Conservation (phyloP, 2,888 invertebrate genomes). For the Drosophila monieri region DNA sequence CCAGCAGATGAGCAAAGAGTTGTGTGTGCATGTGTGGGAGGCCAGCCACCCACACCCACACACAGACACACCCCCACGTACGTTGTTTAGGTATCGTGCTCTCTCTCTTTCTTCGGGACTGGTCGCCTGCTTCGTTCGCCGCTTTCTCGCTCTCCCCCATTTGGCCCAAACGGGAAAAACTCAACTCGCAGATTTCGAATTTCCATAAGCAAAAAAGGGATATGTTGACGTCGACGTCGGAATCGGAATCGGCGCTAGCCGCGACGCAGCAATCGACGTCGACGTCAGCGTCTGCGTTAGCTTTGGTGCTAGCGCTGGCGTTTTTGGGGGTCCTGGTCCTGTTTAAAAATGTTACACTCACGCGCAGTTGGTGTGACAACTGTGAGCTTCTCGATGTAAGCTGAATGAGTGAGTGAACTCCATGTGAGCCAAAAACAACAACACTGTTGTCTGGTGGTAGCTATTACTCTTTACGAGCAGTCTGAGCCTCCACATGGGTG, state of each 20-base stretch:
- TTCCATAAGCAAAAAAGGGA: conserved; percentile 69
- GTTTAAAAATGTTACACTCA: conserved; percentile 78
- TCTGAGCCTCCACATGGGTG: conserved; percentile 69
- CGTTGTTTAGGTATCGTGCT: conserved; percentile 45
- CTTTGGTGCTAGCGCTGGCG: conserved; percentile 41
- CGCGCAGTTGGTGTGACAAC: conserved; percentile 72
- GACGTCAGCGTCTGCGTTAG: conserved; percentile 24
- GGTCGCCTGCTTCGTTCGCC: conserved; percentile 5
- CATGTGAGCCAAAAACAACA: conserved; percentile 68
- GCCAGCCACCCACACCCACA: conserved; percentile 36
- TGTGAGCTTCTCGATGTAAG: conserved; percentile 24
- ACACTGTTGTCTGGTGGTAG: conserved; percentile 62
- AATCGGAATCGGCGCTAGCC: background rate
- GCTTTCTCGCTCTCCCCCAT: conserved; percentile 30
- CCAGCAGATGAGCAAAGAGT: conserved; percentile 71
- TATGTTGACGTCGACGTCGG: conserved; percentile 34
- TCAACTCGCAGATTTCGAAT: conserved; percentile 70
- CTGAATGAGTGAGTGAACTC: conserved; percentile 52
- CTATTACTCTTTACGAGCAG: conserved; percentile 74
- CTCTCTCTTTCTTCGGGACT: conserved; percentile 1
- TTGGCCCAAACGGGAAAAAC: conserved; percentile 64
- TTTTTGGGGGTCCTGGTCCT: conserved; percentile 48
- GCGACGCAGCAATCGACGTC: background rate
- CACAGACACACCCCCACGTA: conserved; percentile 44
- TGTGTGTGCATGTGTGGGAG: conserved; percentile 65